phyloP scores from a whole-genome alignment of 2,113 vertebrate species.

The Uria lomvia region DNA sequence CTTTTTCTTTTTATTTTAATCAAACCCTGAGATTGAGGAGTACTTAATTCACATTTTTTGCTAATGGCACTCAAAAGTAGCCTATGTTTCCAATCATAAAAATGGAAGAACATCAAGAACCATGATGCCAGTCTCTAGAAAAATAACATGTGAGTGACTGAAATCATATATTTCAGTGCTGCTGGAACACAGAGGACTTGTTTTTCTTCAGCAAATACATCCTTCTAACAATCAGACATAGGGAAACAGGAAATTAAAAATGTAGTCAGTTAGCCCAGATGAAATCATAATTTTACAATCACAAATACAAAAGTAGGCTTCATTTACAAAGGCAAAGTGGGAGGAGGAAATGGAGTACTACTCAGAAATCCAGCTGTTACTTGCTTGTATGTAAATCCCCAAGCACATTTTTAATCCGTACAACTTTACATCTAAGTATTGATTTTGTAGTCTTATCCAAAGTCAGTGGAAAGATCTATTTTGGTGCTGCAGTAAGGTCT shows the following conservation, averaged over 20 bases:
- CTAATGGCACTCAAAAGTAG: neutral
- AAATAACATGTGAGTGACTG: neutral
- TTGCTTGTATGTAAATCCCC: neutral
- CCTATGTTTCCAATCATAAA: neutral
- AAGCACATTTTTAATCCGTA: neutral
- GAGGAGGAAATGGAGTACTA: neutral
- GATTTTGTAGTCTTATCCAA: neutral
- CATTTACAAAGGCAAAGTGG: neutral
- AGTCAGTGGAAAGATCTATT: neutral
- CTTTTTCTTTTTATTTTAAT: neutral
- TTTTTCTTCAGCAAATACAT: neutral
- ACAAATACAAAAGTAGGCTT: neutral
- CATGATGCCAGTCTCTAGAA: neutral
- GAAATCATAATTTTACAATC: neutral
- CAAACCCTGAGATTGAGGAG: neutral
- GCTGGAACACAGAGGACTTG: neutral
- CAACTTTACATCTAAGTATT: neutral
- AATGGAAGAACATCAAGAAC: neutral
- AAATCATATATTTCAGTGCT: neutral
- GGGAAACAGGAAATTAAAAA: constrained; percentile 6
- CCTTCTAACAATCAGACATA: neutral
- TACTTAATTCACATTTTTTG: neutral
- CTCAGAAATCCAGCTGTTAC: neutral
- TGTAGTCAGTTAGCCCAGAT: neutral
- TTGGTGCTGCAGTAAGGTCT: neutral